Evolutionary conservation across 1,140 invertebrate species (phyloP), one percentile per base, ranked within the genome.

Genomic region (Apis florea): DNA sequence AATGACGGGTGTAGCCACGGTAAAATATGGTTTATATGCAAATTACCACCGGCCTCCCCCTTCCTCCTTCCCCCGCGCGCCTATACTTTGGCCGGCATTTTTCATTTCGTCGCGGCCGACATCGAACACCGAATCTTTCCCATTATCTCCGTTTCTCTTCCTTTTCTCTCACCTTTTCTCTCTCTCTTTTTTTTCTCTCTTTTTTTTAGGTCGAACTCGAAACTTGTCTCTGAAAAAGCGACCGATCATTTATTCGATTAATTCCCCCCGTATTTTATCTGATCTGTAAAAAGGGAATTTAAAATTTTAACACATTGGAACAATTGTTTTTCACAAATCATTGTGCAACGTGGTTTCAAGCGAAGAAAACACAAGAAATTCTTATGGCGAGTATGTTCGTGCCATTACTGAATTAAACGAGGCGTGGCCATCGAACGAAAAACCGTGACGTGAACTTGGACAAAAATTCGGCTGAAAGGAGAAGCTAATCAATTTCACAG

Each of bases 11-110:
- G 79, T 76, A 82, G 58, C 69, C 58, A 8, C 73, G 56, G 64
- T 69, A 83, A 85, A 85, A 84, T 84, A 85, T 81, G 74, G 82
- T 85, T 85, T 84, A 59, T 81, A 85, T 85, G 84, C 79, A 85
- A 84, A 85, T 85, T 85, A 85, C 73, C 19, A 64, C 78, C 75
- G 21, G 59, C 74, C 19, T 49, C n/a, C 49, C 59, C 74, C 70
- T 77, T 70, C 74, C 72, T 17, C 56, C 31, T 21, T n/a, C n/a
- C n/a, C n/a, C n/a, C n/a, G n/a, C n/a, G n/a, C n/a, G n/a, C n/a
- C n/a, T n/a, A n/a, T 56, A 70, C 59, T 6, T 47, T 54, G 12
- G 47, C 2, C 19, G 56, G 15, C 12, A 77, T 70, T 82, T 82
- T 82, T 82, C 75, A 71, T 78, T 82, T 56, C 56, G 24, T 13